Base-by-base conservation (phyloP, 2,888 invertebrate genomes). In the Rhaphigaster nebulosa region DNA sequence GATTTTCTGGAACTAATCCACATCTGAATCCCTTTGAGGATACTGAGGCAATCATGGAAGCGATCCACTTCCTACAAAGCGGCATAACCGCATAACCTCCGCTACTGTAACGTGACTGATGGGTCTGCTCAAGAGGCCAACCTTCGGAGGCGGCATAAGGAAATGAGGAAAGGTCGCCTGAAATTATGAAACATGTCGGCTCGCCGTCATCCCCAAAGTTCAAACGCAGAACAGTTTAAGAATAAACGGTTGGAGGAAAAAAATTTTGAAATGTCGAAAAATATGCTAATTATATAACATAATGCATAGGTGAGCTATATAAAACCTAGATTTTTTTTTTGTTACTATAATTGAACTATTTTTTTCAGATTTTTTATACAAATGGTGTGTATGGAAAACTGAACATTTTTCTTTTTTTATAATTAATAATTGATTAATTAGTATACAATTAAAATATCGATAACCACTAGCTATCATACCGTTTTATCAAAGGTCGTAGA, bases 71-170 rank as follows among this genome's bases (percentile, higher is more conserved):
- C 70, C 70, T 76, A 38, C 20, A 38, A 76, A 10, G 10, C 34
- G 70, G 8, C 8, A 38, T 34, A 65, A 65, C 65, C 65, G 18
- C 65, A 65, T 29, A 76, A 38, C 70, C 70, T 38, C 18, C 34
- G 34, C 70, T 76, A 76, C 70, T 76, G 34, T 34, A 76, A 76
- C 70, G 70, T 76, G 70, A 76, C 70, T 76, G 70, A 70, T 70
- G 70, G 70, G 70, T 2, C 70, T 34, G 20, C 38, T 76, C 34
- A 38, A 23, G 34, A 38, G 65, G 38, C 70, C 6, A 76, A 38
- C 20, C 70, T 20, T 10, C 1, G 23, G 34, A 20, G 70, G 38
- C 70, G 5, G 20, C 38, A 38, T 38, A 76, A 18, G 70, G 34
- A 34, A 76, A 70, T 65, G 29, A 34, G 6, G 1, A 76, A 38